Evolutionary conservation across 2,797 vertebrate species (phyloP), one percentile per base, ranked within the genome.

Genomic region (Iguana delicatissima): DNA sequence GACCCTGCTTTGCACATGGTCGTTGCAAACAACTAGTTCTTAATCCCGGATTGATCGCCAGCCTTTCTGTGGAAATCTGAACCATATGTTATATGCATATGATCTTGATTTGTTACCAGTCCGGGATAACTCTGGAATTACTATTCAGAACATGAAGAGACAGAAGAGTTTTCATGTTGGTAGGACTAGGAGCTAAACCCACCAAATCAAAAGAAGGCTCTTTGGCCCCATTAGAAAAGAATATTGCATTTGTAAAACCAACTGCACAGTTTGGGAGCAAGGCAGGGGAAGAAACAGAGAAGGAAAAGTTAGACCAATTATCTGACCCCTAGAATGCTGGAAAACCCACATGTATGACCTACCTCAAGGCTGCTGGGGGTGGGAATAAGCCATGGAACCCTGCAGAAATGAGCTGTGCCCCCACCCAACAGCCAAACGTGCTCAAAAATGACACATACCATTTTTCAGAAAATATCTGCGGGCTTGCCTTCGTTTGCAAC

Each of bases 71-170:
- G 91, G 95, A 96, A 95, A 96, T 90, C n/a, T 69, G 94, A 96
- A 90, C 93, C 93, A 91, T 92, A 80, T 74, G 26, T 26, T 29
- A 6, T 20, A 16, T 62, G 95, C 93, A 93, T 0, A 20, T 93
- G 91, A 95, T 94, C 94, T 94, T 95, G 93, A 89, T 95, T 97
- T 95, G 94, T 93, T 84, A 84, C 90, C 93, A 92, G 96, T 94
- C 93, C 95, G 89, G 91, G 86, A 86, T 94, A 95, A 96, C 96
- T 96, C 95, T 95, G 95, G 94, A 95, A 95, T 96, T 95, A 96
- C 93, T 96, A 80, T 83, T 88, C 88, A 72, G 77, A n/a, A 69
- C 42, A 62, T 38, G 3, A 64, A 22, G 13, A 69, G 24, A 69
- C 22, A 26, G 4, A 72, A 7, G 22, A 38, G 24, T 1, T 18